These are phyloP conservation scores for Hafferia zeledoni DNA, from an alignment of 2,797 vertebrate genomes.

Conservation along the genomic window DNA sequence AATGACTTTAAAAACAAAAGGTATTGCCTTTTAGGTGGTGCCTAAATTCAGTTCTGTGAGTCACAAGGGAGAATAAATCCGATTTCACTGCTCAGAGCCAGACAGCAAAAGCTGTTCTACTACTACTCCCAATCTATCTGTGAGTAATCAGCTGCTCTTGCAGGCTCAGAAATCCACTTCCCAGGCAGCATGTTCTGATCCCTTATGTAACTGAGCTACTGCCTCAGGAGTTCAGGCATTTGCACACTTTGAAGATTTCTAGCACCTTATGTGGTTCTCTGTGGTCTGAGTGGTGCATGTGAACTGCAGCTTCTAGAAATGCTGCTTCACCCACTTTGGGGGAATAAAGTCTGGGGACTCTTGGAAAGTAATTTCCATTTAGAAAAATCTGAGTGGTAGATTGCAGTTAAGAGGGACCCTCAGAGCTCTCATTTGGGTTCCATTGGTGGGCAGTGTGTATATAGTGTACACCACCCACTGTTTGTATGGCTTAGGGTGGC, in stretches of 20 bases:
- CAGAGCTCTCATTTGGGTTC: neutral
- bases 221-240: neutral
- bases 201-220: slow-evolving; percentile 10
- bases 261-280: neutral
- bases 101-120: slow-evolving; percentile 13
- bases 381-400: neutral
- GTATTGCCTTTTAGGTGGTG: neutral
- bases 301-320: neutral
- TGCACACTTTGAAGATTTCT: neutral
- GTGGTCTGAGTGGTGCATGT: neutral
- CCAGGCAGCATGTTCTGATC: neutral
- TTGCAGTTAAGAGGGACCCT: neutral
- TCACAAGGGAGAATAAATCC: slow-evolving; percentile 29
- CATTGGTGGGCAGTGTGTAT: accelerated
- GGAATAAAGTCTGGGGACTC: neutral
- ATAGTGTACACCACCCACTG: neutral
- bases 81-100: neutral
- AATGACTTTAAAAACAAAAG: slow-evolving; percentile 8
- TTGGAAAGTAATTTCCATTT: neutral
- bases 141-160: slow-evolving; percentile 14
- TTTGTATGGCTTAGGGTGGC: neutral
- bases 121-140: slow-evolving; percentile 6
- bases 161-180: neutral
- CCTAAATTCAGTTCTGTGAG: slow-evolving; percentile 30
- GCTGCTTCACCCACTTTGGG: neutral